Percentiles rank a stretch among this genome's conserved stretches.
phyloP scores from a whole-genome alignment of 2,888 invertebrate genomes.

The Apoda limacodes region DNA sequence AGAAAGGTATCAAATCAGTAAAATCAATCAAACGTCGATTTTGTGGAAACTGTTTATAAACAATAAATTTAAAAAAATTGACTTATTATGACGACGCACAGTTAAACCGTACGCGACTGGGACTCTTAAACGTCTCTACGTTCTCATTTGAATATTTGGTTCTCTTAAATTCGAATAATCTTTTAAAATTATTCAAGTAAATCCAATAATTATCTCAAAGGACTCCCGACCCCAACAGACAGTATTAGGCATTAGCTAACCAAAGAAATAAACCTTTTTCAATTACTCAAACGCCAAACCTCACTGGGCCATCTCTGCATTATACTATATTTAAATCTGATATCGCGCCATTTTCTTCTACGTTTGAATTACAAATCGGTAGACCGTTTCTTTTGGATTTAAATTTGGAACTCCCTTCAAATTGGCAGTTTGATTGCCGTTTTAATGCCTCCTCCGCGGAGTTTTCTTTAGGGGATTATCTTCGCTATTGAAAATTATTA shows the following conservation, averaged over 20 bases:
- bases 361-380: slow-evolving; percentile 66
- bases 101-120: no score
- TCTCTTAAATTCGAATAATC: no score
- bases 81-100: no score
- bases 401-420: slow-evolving; percentile 45
- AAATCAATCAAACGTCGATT: no score
- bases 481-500: slow-evolving; percentile 25
- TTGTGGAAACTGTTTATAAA: no score
- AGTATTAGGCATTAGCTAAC: slow-evolving; percentile 19
- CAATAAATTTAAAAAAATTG: no score
- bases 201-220: slow-evolving; percentile 7
- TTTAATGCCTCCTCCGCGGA: slow-evolving; percentile 50
- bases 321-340: slow-evolving; percentile 53
- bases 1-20: no score
- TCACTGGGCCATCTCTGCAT: slow-evolving; percentile 23
- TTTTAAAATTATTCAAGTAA: no score
- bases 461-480: slow-evolving; percentile 44
- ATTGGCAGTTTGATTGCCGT: slow-evolving; percentile 63
- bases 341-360: slow-evolving; percentile 51
- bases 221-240: slow-evolving; percentile 14
- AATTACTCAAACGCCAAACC: slow-evolving; percentile 20
- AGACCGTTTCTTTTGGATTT: slow-evolving; percentile 53
- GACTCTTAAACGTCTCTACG: no score
- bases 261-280: slow-evolving; percentile 25
- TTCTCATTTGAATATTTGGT: no score